phyloP scores from a whole-genome alignment of 2,888 invertebrate species.

The Campopleginae sp. region DNA sequence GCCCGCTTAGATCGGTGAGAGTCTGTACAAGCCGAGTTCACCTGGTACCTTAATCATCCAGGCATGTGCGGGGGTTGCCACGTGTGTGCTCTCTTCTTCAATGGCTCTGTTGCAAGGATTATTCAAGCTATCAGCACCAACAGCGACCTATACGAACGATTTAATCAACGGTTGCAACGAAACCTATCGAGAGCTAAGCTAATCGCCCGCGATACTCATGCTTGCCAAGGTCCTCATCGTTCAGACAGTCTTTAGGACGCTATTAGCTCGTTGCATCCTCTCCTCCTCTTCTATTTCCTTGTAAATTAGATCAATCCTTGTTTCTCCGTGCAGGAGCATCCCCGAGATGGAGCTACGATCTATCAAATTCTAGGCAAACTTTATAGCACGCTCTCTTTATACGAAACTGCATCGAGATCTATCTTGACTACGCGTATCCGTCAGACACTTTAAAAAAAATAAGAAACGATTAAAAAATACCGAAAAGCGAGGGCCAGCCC shows the following conservation, averaged over 20 bases:
- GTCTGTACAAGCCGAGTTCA: constrained; percentile 52
- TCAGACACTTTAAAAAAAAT: constrained; percentile 32
- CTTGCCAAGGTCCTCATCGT: constrained; percentile 20
- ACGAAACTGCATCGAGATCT: constrained; percentile 31
- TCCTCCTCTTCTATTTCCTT: background rate
- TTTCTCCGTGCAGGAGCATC: constrained; percentile 57
- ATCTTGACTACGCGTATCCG: background rate
- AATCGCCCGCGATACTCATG: constrained; percentile 42
- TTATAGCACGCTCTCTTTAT: constrained; percentile 34
- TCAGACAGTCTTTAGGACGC: constrained; percentile 51
- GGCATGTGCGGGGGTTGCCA: constrained; percentile 43
- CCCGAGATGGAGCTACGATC: background rate
- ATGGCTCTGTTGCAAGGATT: constrained; percentile 47
- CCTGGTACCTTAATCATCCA: constrained; percentile 59
- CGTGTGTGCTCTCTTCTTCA: constrained; percentile 40
- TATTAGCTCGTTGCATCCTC: background rate
- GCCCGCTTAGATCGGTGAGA: constrained; percentile 11
- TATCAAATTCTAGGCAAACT: constrained; percentile 32
- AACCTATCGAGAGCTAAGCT: constrained; percentile 63
- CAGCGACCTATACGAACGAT: constrained; percentile 63
- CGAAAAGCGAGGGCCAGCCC: constrained; percentile 62
- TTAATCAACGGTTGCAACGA: constrained; percentile 65
- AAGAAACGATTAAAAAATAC: constrained; percentile 15
- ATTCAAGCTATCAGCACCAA: constrained; percentile 56
- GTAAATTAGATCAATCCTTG: constrained; percentile 45